Percentiles rank a stretch among this genome's conserved stretches.
These are phyloP conservation scores for Wiebesia pumilae DNA, from an alignment of 1,140 invertebrate genomes.

Conservation along the genomic window DNA sequence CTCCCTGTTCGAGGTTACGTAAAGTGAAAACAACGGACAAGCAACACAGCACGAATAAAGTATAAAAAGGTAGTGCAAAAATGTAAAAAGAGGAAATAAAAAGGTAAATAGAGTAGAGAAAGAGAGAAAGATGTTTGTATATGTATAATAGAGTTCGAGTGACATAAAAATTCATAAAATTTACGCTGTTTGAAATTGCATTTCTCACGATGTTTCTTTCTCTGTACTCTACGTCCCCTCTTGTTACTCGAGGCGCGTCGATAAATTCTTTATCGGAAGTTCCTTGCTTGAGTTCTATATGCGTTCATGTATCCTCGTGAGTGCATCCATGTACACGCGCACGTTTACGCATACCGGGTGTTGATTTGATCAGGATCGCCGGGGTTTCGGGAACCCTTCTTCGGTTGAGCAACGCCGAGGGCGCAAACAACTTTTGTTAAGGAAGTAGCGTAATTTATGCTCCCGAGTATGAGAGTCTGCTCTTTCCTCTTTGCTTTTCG, in stretches of 20 bases:
- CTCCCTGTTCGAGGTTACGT: not conserved
- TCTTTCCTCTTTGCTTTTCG: not conserved
- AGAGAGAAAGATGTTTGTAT: not conserved
- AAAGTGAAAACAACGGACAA: conserved; percentile 4
- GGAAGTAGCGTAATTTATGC: conserved; percentile 33
- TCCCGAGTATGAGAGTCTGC: not conserved
- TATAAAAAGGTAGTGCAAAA: not conserved
- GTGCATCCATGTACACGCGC: not conserved
- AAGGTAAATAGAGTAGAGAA: not conserved
- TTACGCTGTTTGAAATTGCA: conserved; percentile 57
- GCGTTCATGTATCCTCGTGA: not conserved
- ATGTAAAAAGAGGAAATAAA: conserved; percentile 16
- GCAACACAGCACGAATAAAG: not conserved
- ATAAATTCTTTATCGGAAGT: conserved; percentile 61
- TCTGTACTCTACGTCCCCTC: not conserved
- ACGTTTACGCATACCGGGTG: conserved; percentile 1
- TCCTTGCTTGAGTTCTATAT: conserved; percentile 5
- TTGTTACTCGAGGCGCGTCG: conserved; percentile 26
- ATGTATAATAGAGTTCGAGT: conserved; percentile 1
- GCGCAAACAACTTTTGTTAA: conserved; percentile 41
- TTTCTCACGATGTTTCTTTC: conserved; percentile 59
- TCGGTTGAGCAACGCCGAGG: conserved; percentile 16
- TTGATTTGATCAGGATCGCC: conserved; percentile 41
- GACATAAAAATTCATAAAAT: conserved; percentile 62
- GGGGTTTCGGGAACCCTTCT: conserved; percentile 5